A percentile compares a stretch with the other conserved stretches of the same genome.
These are phyloP conservation scores for Ophion ellenae DNA, from an alignment of 2,888 invertebrate genomes.

Conservation along the genomic window DNA sequence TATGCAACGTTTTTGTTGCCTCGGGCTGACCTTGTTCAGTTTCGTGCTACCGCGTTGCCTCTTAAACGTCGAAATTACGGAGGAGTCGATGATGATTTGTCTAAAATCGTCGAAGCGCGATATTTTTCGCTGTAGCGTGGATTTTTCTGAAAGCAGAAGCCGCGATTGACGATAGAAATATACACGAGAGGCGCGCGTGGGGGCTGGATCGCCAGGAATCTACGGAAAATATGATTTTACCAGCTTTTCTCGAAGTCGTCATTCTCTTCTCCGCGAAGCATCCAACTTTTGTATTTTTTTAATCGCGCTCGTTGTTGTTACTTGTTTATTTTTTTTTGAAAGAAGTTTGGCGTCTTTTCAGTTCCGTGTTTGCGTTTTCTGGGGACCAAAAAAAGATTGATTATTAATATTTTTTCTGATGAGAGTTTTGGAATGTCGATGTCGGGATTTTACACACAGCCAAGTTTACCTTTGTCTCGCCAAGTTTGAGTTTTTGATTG, in stretches of 20 bases:
- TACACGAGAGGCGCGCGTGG: neutral
- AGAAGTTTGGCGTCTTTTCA: no score
- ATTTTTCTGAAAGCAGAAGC: neutral
- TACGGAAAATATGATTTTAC: neutral
- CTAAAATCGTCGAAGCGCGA: constrained; percentile 18
- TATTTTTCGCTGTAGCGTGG: neutral
- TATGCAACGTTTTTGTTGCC: constrained; percentile 82
- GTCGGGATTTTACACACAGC: no score
- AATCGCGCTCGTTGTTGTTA: no score
- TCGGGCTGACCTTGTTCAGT: constrained; percentile 78
- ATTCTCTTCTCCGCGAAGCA: neutral
- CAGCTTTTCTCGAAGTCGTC: neutral
- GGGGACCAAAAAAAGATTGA: no score
- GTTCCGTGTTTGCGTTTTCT: no score
- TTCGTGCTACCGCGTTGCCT: constrained; percentile 67
- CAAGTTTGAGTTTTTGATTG: no score
- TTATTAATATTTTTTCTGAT: no score
- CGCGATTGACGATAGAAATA: neutral
- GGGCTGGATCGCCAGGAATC: neutral
- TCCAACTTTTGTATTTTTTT: neutral
- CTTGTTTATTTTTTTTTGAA: no score
- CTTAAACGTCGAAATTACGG: constrained; percentile 48
- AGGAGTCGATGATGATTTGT: constrained; percentile 75
- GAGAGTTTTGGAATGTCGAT: no score
- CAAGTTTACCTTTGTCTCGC: no score